phyloP scores from a whole-genome alignment of 1,140 invertebrate genomes.

The Druon quercuslanigerum region DNA sequence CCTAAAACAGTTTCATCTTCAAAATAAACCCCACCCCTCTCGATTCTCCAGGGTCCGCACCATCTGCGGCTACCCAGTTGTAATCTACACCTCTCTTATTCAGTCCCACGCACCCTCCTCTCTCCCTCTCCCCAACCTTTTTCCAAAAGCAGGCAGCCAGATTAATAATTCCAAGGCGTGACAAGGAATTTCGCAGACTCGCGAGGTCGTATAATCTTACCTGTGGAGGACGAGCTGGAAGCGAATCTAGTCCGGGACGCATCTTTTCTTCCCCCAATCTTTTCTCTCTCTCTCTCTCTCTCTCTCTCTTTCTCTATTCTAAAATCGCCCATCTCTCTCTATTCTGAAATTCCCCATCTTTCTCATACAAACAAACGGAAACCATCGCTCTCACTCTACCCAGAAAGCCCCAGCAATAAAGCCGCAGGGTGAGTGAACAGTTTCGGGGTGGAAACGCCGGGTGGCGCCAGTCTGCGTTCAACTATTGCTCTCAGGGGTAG shows the following conservation, averaged over 20 bases:
- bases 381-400: too few relatives aligned
- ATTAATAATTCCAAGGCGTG: slow-evolving; percentile 31
- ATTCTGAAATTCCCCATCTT: background rate
- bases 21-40: too few relatives aligned
- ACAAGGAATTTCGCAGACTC: slow-evolving; percentile 25
- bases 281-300: background rate
- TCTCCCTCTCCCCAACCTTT: background rate
- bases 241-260: slow-evolving; percentile 25
- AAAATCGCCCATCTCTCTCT: too few relatives aligned
- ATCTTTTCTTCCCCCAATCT: background rate
- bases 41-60: background rate
- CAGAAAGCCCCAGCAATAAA: background rate
- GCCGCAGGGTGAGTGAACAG: slow-evolving; percentile 50
- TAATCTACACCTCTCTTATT: background rate
- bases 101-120: background rate
- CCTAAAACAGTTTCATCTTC: too few relatives aligned
- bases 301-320: background rate
- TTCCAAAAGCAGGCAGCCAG: slow-evolving; percentile 1
- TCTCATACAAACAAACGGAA: background rate
- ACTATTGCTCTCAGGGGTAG: background rate
- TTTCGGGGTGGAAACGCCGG: slow-evolving; percentile 57
- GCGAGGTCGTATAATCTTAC: slow-evolving; percentile 22
- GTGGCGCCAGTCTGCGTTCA: slow-evolving; percentile 63
- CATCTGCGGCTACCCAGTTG: background rate
- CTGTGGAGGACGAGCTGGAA: slow-evolving; percentile 3